A percentile compares a stretch with the other conserved stretches of the same genome.
Evolutionary conservation across 2,113 vertebrate genomes (phyloP).

Genomic region (Callocephalon fimbriatum): DNA sequence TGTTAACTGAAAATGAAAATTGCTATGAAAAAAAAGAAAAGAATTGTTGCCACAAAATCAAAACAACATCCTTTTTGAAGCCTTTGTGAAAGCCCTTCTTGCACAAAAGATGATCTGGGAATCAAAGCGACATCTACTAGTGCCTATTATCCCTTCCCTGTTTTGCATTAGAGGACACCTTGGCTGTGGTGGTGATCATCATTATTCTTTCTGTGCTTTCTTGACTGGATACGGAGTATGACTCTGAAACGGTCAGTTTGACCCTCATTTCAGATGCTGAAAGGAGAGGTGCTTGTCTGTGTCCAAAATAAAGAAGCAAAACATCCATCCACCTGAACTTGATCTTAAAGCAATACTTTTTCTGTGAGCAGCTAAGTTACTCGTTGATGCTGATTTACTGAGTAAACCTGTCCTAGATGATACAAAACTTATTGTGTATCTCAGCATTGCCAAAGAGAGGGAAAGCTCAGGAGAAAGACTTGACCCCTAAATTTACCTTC

Average conservation of each 20-base stretch:
- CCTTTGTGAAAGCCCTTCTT: neutral
- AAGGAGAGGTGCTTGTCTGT: neutral
- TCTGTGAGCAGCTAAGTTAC: neutral
- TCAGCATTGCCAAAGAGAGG: neutral
- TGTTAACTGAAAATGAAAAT: constrained; percentile 36
- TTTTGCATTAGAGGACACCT: neutral
- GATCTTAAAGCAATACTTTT: neutral
- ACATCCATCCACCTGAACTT: neutral
- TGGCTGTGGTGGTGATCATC: neutral
- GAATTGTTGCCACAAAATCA: neutral
- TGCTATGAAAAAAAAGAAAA: neutral
- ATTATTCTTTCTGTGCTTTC: neutral
- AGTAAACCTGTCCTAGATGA: neutral
- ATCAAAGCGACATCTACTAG: neutral
- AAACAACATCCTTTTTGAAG: constrained; percentile 4
- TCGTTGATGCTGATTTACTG: neutral
- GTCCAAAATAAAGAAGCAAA: neutral
- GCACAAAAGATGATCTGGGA: neutral
- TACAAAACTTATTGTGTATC: neutral
- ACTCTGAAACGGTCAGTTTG: neutral
- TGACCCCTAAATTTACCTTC: neutral
- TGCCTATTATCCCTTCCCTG: neutral
- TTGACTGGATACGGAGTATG: neutral
- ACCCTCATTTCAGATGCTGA: neutral
- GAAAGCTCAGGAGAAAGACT: neutral